Evolutionary conservation across 2,888 invertebrate genomes (phyloP), one percentile per base, ranked within the genome.

Genomic region (Campoletis raptor): DNA sequence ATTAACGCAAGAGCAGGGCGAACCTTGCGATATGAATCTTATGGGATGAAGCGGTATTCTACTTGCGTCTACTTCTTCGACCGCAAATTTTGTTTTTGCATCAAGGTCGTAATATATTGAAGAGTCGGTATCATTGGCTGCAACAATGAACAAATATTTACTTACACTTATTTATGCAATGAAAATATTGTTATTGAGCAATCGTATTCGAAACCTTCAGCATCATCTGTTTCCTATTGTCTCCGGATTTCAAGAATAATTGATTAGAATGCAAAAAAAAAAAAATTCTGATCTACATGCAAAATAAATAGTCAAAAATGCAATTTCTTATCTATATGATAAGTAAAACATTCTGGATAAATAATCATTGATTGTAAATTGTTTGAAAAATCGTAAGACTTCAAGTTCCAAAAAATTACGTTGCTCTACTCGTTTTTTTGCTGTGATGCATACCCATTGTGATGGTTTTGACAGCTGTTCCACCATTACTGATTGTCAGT

Each of bases 1-100:
- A 5, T 95, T 95, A 24, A 95, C 94, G 91, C 97, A 97, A 10
- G 95, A 94, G 90, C 97, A 97, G 7, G 94, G 93, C 21, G 93
- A 37, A 3, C 92, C 91, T 4, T 90, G 21, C 94, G 94, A 61
- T 83, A 87, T 90, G 37, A 93, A 90, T 84, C 87, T 90, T 6
- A 87, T 76, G 0, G 54, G 37, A 8, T 66, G 4, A 18, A 79
- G 54, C 0, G 92, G 90, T 0, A 85, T 64, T 73, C 90, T 89
- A 15, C 88, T 87, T 0, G 85, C 54, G n/a, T 90, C 85, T 24
- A 89, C 85, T 9, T 90, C n/a, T 74, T 88, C 86, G 4, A 90
- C 90, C 72, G 92, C 90, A 57, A 95, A 90, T 24, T 93, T 92
- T 15, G 91, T 72, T 54, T 92, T 92, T n/a, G 94, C 94, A 64